These are phyloP conservation scores for Lutjanus erythropterus DNA, from an alignment of 2,113 vertebrate genomes.

Conservation along the genomic window DNA sequence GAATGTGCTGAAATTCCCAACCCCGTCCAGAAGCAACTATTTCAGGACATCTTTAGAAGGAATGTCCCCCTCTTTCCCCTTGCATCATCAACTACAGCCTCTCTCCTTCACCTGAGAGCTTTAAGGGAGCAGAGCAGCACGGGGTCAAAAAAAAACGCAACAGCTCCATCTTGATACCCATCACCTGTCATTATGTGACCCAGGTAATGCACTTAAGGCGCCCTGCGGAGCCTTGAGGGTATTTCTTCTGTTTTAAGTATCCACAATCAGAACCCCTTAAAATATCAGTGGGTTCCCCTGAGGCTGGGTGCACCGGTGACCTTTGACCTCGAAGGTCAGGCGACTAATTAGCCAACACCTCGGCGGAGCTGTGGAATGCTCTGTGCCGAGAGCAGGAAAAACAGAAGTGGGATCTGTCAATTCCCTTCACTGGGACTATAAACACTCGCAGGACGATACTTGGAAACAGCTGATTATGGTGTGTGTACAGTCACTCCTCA, in stretches of 20 bases:
- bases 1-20: constrained; percentile 48
- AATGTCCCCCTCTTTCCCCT: constrained; percentile 23
- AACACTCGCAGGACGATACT: constrained; percentile 50
- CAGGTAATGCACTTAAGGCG: constrained; percentile 67
- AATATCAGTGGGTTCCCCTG: constrained; percentile 74
- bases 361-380: constrained; percentile 77
- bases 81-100: constrained; percentile 47
- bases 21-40: constrained; percentile 47
- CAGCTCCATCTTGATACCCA: constrained; percentile 64
- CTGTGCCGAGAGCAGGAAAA: constrained; percentile 59
- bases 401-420: constrained; percentile 57
- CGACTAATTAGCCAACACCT: constrained; percentile 85
- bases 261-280: constrained; percentile 74
- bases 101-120: constrained; percentile 43
- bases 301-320: constrained; percentile 64
- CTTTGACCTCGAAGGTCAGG: constrained; percentile 74
- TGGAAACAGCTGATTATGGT: constrained; percentile 57
- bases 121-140: constrained; percentile 15
- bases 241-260: constrained; percentile 69
- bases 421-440: constrained; percentile 49
- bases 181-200: constrained; percentile 74
- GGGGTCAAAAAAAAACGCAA: constrained; percentile 54
- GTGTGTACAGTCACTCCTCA: constrained; percentile 29
- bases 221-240: constrained; percentile 47
- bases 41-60: constrained; percentile 59